Evolutionary conservation across 2,113 vertebrate genomes (phyloP), one percentile per base, ranked within the genome.

Genomic region (Pagrus major): DNA sequence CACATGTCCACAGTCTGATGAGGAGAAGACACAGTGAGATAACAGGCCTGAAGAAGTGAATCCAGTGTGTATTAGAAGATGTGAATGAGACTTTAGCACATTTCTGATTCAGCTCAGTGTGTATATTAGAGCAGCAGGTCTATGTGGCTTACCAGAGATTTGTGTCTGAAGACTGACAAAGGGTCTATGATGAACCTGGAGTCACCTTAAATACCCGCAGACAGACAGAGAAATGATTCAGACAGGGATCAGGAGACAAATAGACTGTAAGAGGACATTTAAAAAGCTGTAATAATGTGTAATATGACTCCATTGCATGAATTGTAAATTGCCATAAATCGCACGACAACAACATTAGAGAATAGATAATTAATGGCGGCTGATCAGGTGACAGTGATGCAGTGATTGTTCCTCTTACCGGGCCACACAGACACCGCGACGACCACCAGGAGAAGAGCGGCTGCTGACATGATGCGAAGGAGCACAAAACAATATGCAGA

Each of bases 1-100:
- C 94, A 95, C 55, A 76, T 41, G 49, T 85, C 91, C 51, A 76
- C 6, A 7, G 74, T 74, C 94, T 94, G n/a, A 69, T 1, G 49
- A 31, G 16, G 23, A 76, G 25, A 81, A 9, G 29, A 35, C 27
- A 85, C 49, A 80, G 64, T 18, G 9, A 59, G 42, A 46, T 18
- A 4, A 49, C 42, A 2, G 15, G 12, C n/a, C 15, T 18, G 16
- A 23, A 20, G 23, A 46, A 27, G 35, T n/a, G n/a, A n/a, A n/a
- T n/a, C n/a, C n/a, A n/a, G n/a, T n/a, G n/a, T n/a, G n/a, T n/a
- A n/a, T n/a, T n/a, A 35, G 33, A 35, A 49, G 8, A 65, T 21
- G 41, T 44, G 10, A 46, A 31, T 21, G 31, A 31, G 25, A 54
- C 27, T 9, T 12, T 8, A 21, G 1, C 1, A 37, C 35, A n/a